These are phyloP conservation scores for Ganaspis sp. DNA, from an alignment of 1,140 invertebrate genomes.

Conservation along the genomic window DNA sequence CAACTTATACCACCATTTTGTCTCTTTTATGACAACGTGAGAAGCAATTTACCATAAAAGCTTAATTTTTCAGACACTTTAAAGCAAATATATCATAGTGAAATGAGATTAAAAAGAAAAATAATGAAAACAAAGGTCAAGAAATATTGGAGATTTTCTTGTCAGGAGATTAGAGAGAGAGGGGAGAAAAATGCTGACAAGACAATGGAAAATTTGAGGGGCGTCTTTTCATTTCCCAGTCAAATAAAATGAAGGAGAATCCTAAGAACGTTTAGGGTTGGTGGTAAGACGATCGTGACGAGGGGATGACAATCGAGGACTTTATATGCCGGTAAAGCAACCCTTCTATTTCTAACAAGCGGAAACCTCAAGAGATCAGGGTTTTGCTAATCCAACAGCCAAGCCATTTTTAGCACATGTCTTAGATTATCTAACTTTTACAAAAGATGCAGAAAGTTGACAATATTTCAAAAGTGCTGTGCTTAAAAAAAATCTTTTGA, in stretches of 20 bases:
- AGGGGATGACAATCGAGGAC: not conserved
- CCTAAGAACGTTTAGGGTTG: not conserved
- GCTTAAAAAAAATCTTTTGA: too few species aligned
- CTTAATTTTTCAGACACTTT: too few species aligned
- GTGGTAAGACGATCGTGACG: constrained; percentile 11
- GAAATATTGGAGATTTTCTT: not conserved
- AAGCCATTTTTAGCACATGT: not conserved
- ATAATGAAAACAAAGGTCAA: not conserved
- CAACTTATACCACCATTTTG: too few species aligned
- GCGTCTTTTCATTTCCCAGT: not conserved
- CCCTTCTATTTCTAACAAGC: constrained; percentile 4
- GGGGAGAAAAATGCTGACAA: not conserved
- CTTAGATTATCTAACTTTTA: not conserved
- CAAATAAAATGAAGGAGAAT: constrained; percentile 11
- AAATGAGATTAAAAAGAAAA: too few species aligned
- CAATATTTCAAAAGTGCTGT: too few species aligned
- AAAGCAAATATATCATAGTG: too few species aligned
- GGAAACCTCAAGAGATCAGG: not conserved
- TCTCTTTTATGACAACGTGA: too few species aligned
- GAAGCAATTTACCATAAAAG: too few species aligned
- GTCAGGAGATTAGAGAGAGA: too few species aligned
- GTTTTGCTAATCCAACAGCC: not conserved
- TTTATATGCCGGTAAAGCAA: constrained; percentile 3
- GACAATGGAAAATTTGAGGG: not conserved
- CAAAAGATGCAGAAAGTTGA: not conserved